Conservation (phyloP, 1,140 invertebrate genomes). For the Rhysida immarginata region DNA sequence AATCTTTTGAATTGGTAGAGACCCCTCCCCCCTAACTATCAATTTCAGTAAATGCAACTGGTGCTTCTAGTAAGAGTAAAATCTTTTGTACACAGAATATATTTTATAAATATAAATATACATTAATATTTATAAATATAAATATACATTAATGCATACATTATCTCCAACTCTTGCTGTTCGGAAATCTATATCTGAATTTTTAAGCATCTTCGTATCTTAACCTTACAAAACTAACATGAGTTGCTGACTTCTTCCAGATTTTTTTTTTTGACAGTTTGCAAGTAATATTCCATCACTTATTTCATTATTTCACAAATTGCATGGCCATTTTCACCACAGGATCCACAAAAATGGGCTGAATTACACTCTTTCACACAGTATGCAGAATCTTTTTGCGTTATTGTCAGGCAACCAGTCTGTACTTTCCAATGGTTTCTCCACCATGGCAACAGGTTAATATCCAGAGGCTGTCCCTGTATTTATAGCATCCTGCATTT, state of each 20-base stretch:
- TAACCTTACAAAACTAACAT: no score
- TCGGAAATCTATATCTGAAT: no score
- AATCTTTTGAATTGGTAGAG: no score
- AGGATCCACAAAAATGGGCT: conserved; percentile 5
- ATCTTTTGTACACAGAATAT: no score
- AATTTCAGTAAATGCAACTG: no score
- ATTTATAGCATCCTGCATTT: conserved; percentile 2
- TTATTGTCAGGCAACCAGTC: background rate
- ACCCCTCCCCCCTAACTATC: no score
- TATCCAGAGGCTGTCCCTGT: background rate
- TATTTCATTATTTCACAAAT: background rate
- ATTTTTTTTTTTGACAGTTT: conserved; percentile 10
- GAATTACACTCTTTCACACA: conserved; percentile 5
- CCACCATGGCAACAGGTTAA: background rate
- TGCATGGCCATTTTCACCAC: background rate
- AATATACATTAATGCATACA: no score
- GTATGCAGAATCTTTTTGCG: background rate
- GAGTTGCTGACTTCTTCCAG: conserved; percentile 10
- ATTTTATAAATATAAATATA: no score
- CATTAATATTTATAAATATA: no score
- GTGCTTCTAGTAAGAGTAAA: no score
- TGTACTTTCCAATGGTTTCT: background rate
- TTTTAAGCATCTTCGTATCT: no score
- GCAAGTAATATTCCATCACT: conserved; percentile 11
- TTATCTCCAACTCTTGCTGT: no score